Conservation (phyloP, 2,113 vertebrate genomes). For the Pimephales promelas region DNA sequence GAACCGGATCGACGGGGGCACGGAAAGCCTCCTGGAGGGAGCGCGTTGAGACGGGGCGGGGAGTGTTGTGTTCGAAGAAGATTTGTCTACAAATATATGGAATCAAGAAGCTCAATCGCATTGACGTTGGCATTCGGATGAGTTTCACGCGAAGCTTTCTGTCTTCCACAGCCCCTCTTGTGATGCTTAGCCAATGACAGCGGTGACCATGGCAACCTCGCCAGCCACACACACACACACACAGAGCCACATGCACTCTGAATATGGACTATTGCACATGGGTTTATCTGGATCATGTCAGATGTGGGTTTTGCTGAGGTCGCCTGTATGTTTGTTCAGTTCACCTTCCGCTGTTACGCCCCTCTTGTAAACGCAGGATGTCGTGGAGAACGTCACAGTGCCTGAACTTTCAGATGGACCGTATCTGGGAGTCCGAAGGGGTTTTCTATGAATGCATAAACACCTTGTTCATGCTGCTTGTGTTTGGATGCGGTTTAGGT, state of each 20-base stretch:
- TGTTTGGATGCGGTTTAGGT: neutral
- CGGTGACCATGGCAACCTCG: conserved; percentile 39
- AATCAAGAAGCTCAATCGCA: neutral
- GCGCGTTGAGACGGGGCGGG: neutral
- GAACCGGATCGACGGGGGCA: neutral
- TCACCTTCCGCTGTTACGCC: conserved; percentile 49
- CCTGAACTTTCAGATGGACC: conserved; percentile 65
- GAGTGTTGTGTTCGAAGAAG: conserved; percentile 20
- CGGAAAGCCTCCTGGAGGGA: neutral
- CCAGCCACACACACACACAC: neutral
- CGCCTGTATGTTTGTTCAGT: conserved; percentile 10
- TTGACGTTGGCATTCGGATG: conserved; percentile 11
- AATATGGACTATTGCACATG: conserved; percentile 40
- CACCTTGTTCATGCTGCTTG: conserved; percentile 68
- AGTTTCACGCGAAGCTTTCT: conserved; percentile 35
- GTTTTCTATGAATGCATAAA: conserved; percentile 48
- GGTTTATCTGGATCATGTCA: conserved; percentile 21
- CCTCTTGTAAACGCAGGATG: conserved; percentile 51
- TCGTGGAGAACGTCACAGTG: conserved; percentile 67
- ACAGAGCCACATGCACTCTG: conserved; percentile 43
- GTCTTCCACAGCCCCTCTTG: conserved; percentile 37
- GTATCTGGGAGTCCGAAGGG: conserved; percentile 54
- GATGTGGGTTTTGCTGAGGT: neutral
- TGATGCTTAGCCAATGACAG: conserved; percentile 32
- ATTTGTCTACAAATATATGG: neutral